Evolutionary conservation across 1,140 invertebrate genomes (phyloP), one percentile per base, ranked within the genome.

Genomic region (Atta texana): DNA sequence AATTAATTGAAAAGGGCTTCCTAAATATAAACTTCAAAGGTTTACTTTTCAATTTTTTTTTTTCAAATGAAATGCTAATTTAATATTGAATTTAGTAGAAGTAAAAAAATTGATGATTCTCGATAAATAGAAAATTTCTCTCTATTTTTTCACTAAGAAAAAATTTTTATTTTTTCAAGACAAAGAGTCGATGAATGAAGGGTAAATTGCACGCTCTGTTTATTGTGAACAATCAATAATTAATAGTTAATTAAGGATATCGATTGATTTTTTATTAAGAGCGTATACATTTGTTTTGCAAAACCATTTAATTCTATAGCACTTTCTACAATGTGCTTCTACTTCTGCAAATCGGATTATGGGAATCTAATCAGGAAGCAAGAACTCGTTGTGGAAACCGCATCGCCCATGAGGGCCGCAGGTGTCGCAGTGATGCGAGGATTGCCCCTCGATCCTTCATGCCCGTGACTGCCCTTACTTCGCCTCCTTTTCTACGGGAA

Each of bases 331-430:
- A 21, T 34, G 80, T 49, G 69, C 69, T 59, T 74, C 44, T 69
- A 69, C 63, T 69, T 69, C 21, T 61, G n/a, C 57, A 84, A 84
- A 84, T 84, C 69, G 80, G 80, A 84, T 84, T 57, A 63, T 31
- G 69, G 69, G 69, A 84, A 84, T 84, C 80, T 84, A 84, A 84
- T 84, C 80, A 69, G 68, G 18, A 61, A 28, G 18, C 53, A 61
- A 21, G 31, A 74, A 84, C 55, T 74, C 80, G 68, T 82, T 14
- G 68, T 68, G 53, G 24, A 82, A 82, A 82, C 68, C 80, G 53
- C 80, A 74, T 12, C 14, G 39, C 39, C 66, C 12, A 55, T 61
- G n/a, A n/a, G 72, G 44, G 55, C 39, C 69, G 80, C 80, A 75
- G 80, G 80, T 84, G 80, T 75, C 39, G 69, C 44, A 16, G 39